Evolutionary conservation across 2,888 invertebrate species (phyloP), one percentile per base, ranked within the genome.

Genomic region (Anthrax anthrax): DNA sequence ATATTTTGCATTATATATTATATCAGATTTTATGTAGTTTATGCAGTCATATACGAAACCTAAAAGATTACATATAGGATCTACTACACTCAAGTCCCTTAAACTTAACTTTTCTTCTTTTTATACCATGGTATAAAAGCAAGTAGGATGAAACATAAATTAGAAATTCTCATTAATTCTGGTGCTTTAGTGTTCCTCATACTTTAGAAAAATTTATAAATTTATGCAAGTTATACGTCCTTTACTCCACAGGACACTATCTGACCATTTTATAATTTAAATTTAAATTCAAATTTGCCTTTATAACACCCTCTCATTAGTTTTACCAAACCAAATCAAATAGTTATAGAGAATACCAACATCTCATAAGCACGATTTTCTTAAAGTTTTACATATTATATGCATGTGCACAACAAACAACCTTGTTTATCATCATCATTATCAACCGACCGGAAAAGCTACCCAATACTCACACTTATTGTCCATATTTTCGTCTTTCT

Each of bases 161-260:
- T 50, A 50, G 50, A 50, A 50, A 48, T 50, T 50, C 50, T 50
- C 50, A 50, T 50, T 50, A 50, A 50, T 50, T 50, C 50, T 47
- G 48, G 48, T 48, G 48, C 48, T 50, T 50, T 47, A 48, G 44
- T 50, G 50, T 48, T 48, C 48, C 48, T 50, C 50, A 50, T 23
- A 23, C 23, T 8, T 6, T 8, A 23, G 23, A 23, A 47, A 50
- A 50, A 47, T 48, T 50, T 48, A 3, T 32, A 32, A 12, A 12
- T 32, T 12, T 32, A 32, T 12, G 12, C 29, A 32, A 32, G 9
- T 12, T 42, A 46, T 48, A 46, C 47, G 44, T 47, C 44, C 5
- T 23, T 23, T 23, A 4, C 8, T 23, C 46, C 46, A 6, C 44
- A 50, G 50, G 48, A 50, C 50, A 50, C 23, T 32, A 48, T 47